Percentiles rank a stretch among this genome's conserved stretches.
Conservation (phyloP, 2,888 invertebrate genomes). For the Dryomyza anilis region DNA sequence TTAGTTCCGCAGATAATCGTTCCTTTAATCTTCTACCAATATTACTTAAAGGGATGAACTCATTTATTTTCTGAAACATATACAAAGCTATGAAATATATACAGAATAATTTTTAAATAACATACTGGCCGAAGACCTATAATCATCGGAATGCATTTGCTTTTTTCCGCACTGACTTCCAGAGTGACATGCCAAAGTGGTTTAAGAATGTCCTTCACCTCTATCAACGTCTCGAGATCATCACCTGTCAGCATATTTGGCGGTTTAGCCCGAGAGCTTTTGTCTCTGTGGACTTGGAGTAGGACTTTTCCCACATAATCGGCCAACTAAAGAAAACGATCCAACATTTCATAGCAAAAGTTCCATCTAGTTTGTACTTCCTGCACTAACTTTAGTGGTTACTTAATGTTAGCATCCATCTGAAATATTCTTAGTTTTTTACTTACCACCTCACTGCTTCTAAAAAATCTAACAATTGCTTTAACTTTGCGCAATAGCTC, state of each 20-base stretch:
- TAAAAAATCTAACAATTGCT: too few species aligned
- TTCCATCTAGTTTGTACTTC: conserved; percentile 19
- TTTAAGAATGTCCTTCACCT: neutral
- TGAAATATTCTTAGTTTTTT: too few species aligned
- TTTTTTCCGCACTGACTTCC: conserved; percentile 12
- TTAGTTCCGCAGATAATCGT: neutral
- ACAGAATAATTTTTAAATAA: neutral
- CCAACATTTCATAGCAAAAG: conserved; percentile 15
- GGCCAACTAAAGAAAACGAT: conserved; percentile 1
- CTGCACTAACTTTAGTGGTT: conserved; percentile 19
- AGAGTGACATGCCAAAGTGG: conserved; percentile 1
- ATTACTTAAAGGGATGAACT: neutral
- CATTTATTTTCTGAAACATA: conserved; percentile 5
- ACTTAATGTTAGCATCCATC: too few species aligned
- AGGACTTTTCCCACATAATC: conserved; percentile 1
- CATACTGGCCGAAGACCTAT: conserved; percentile 1
- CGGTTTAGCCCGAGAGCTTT: neutral
- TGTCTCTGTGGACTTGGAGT: neutral
- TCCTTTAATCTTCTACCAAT: neutral
- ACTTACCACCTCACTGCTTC: too few species aligned
- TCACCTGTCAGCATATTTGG: conserved; percentile 9
- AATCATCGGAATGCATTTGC: conserved; percentile 11
- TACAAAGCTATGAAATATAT: neutral
- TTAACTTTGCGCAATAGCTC: too few species aligned
- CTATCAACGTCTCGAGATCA: neutral